A percentile compares a stretch with the other conserved stretches of the same genome.
Evolutionary conservation across 30 jellyfish, hydroid and myxozoan genomes (phyloP).

Genomic region (Mastigias papua): DNA sequence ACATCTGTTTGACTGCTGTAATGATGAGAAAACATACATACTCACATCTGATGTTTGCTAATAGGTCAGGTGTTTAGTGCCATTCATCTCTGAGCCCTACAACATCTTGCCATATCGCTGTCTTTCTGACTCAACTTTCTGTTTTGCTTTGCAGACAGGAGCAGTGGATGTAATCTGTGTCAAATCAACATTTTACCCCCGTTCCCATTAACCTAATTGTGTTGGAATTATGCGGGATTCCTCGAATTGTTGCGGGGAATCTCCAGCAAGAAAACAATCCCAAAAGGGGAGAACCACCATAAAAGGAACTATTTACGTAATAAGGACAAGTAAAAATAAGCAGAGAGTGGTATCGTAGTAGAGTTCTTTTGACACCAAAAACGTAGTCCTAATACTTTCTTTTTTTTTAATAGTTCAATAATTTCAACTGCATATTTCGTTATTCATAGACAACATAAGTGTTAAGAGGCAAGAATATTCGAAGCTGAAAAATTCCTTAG

Average conservation of each 20-base stretch:
- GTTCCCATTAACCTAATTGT: neutral
- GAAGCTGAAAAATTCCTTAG: too few relatives aligned
- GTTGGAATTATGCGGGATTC: constrained; percentile 14
- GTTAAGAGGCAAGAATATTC: too few relatives aligned
- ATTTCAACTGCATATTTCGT: too few relatives aligned
- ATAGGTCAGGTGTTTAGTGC: neutral
- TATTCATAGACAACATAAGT: too few relatives aligned
- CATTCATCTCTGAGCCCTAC: neutral
- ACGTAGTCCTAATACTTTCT: too few relatives aligned
- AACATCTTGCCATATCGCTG: neutral
- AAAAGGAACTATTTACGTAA: neutral
- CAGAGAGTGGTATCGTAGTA: too few relatives aligned
- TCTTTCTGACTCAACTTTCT: neutral
- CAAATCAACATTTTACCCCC: constrained; percentile 17
- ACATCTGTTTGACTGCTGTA: too few relatives aligned
- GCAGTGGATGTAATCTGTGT: neutral
- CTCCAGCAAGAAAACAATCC: neutral
- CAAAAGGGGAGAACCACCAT: constrained; percentile 1
- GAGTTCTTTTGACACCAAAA: too few relatives aligned
- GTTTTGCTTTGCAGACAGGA: constrained; percentile 2
- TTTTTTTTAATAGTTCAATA: too few relatives aligned
- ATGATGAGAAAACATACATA: too few relatives aligned
- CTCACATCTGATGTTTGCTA: neutral
- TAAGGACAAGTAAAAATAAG: neutral
- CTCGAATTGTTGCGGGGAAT: constrained; percentile 14